Base-by-base conservation (phyloP, 2,113 vertebrate genomes). In the Podarcis muralis region DNA sequence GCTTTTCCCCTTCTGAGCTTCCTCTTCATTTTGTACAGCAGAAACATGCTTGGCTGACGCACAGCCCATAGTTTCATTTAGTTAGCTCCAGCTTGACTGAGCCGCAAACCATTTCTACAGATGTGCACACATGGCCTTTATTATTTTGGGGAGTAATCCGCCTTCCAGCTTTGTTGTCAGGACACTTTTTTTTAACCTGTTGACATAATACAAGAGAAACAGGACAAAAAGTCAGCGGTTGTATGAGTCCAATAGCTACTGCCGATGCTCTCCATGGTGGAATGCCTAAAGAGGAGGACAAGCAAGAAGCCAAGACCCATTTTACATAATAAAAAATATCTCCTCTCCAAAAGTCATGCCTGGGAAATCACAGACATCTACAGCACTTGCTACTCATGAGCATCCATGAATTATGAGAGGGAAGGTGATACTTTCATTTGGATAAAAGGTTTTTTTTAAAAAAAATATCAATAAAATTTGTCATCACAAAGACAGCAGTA, bases 1-100 rank as follows among this genome's bases (percentile, higher is more conserved):
- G 96, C 96, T 99, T 90, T 99, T 99, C 93, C 98, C 98, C 92
- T 98, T 98, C 97, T 98, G 98, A 91, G 96, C 96, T 97, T 99
- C 99, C 96, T 99, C 99, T 95, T 99, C 99, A 87, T 97, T 99
- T 97, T 99, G 99, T 98, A 99, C 99, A 96, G 99, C 98, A 96
- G 98, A 99, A 97, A 99, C 99, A 99, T 99, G 99, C 97, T 99
- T 99, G 97, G 98, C 98, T 57, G 99, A 99, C 97, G 99, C 98
- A 98, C 99, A 99, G 98, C 99, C 99, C 99, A 99, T 99, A 97
- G 97, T 98, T 98, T 99, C 98, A 99, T 98, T 95, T 97, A 96
- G 97, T 97, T 97, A 97, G 97, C 95, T 97, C 97, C 97, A 96
- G 96, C 96, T 89, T 96, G 90, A 95, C 95, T 91, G 80, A 93